Conservation (phyloP, 1,140 invertebrate genomes). For the Aricia agestis region DNA sequence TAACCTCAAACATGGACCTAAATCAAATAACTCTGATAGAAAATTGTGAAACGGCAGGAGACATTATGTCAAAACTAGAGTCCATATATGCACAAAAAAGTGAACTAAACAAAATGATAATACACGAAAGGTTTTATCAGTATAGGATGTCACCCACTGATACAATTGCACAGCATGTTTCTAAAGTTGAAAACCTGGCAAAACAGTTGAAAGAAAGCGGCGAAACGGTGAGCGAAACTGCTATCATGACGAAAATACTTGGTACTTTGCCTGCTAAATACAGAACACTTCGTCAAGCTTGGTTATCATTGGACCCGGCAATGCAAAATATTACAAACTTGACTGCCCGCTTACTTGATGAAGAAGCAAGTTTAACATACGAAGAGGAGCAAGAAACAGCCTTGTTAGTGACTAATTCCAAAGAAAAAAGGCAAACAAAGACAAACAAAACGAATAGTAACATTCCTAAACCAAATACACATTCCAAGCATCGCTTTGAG, state of each 20-base stretch:
- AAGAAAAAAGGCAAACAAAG: conserved; percentile 10
- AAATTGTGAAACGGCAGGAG: too few relatives aligned
- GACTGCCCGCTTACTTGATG: conserved; percentile 30
- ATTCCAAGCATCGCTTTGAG: conserved; percentile 25
- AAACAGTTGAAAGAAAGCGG: conserved; percentile 44
- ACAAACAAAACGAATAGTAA: background rate
- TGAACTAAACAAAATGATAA: too few relatives aligned
- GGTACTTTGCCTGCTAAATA: conserved; percentile 41
- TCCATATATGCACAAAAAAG: too few relatives aligned
- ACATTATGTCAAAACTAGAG: too few relatives aligned
- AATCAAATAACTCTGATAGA: too few relatives aligned
- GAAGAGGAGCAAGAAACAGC: conserved; percentile 35
- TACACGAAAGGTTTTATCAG: too few relatives aligned
- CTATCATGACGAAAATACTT: conserved; percentile 47
- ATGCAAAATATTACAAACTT: conserved; percentile 50
- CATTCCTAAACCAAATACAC: conserved; percentile 15
- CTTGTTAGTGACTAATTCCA: conserved; percentile 7
- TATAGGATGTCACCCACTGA: too few relatives aligned
- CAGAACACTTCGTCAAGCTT: conserved; percentile 48
- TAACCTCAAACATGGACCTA: too few relatives aligned
- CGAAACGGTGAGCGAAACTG: conserved; percentile 44
- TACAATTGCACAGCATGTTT: conserved; percentile 24
- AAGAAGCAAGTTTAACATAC: conserved; percentile 44
- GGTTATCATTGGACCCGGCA: conserved; percentile 45
- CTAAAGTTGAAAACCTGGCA: conserved; percentile 47